These are phyloP conservation scores for Rhinopithecus roxellana DNA, from an alignment of 2,113 vertebrate genomes.

Conservation along the genomic window DNA sequence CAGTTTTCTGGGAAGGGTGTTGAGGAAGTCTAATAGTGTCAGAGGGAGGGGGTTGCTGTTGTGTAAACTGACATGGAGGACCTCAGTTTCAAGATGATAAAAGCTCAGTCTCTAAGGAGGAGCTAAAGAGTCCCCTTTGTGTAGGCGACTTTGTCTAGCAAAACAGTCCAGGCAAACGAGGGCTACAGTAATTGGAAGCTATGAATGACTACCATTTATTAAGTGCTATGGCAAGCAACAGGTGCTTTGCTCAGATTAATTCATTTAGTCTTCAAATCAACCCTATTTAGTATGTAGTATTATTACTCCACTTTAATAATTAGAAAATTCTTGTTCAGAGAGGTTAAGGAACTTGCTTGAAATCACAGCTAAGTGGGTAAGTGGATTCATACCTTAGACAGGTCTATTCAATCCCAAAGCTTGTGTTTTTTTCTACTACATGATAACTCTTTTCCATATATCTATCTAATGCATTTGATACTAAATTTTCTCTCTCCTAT, in stretches of 20 bases:
- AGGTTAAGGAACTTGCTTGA: constrained; percentile 38
- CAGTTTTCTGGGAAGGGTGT: neutral
- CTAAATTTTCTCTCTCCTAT: neutral
- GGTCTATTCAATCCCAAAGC: neutral
- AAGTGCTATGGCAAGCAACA: neutral
- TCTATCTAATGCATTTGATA: neutral
- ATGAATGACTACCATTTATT: constrained; percentile 21
- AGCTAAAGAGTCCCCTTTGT: neutral
- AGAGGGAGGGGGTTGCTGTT: neutral
- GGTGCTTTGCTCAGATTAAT: neutral
- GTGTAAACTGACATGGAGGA: neutral
- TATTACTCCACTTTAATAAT: constrained; percentile 3
- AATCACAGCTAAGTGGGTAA: constrained; percentile 19
- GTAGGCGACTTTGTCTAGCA: constrained; percentile 34
- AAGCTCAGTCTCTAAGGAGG: constrained; percentile 15
- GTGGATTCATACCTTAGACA: neutral
- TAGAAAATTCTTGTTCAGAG: neutral
- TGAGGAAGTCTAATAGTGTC: neutral
- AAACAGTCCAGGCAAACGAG: constrained; percentile 45
- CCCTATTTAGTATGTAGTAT: neutral
- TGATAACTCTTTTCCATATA: neutral
- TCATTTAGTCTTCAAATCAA: constrained; percentile 47
- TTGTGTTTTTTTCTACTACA: neutral
- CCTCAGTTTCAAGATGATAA: constrained; percentile 30
- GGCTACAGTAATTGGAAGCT: neutral